phyloP scores from a whole-genome alignment of 2,113 vertebrate genomes.

The Nannobrachium achirus region DNA sequence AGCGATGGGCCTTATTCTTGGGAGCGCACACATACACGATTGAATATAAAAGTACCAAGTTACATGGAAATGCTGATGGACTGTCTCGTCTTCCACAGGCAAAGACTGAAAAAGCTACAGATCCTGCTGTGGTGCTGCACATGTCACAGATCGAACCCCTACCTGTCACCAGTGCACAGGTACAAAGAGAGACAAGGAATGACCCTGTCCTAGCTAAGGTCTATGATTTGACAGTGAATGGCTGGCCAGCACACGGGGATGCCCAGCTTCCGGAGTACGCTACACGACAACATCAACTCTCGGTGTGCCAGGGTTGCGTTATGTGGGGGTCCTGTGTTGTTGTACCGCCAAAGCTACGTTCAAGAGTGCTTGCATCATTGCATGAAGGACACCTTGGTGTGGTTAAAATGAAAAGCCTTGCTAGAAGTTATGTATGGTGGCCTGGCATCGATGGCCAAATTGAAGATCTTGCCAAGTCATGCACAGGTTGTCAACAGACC shows the following conservation, averaged over 20 bases:
- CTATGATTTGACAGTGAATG: too few relatives aligned
- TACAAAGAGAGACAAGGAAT: too few relatives aligned
- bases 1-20: constrained; percentile 27
- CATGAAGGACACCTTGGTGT: constrained; percentile 31
- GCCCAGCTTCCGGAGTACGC: too few relatives aligned
- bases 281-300: constrained; percentile 6
- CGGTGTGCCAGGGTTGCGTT: constrained; percentile 23
- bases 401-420: constrained; percentile 28
- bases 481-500: constrained; percentile 23
- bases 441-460: constrained; percentile 15
- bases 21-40: constrained; percentile 23
- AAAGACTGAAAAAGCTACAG: too few relatives aligned
- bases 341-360: constrained; percentile 12
- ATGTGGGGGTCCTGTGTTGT: constrained; percentile 22
- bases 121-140: too few relatives aligned
- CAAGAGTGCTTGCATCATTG: not conserved
- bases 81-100: too few relatives aligned
- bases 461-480: constrained; percentile 23
- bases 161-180: constrained; percentile 10
- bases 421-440: too few relatives aligned
- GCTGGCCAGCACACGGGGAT: too few relatives aligned
- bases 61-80: too few relatives aligned
- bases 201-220: too few relatives aligned
- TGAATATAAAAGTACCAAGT: too few relatives aligned
- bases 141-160: not conserved